Evolutionary conservation across 1,140 invertebrate species (phyloP).

Genomic region (Drosophila sp.): DNA sequence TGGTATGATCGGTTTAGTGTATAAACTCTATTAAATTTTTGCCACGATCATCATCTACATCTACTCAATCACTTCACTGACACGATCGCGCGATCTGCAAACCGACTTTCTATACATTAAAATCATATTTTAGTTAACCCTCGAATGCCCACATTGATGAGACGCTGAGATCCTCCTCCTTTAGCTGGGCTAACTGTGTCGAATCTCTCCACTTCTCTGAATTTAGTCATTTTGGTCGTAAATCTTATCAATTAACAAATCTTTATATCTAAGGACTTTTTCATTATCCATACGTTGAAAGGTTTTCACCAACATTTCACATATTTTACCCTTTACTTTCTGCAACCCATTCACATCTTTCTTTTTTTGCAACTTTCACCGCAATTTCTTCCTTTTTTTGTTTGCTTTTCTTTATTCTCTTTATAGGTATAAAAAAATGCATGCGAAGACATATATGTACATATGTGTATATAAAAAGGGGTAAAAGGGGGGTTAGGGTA

Average conservation of each 20-base stretch:
- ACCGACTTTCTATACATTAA: too few relatives aligned
- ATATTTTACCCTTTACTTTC: conserved; percentile 9
- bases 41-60: too few relatives aligned
- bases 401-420: background rate
- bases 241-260: conserved; percentile 10
- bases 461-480: background rate
- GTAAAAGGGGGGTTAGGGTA: conserved; percentile 31
- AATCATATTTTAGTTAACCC: too few relatives aligned
- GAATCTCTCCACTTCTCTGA: background rate
- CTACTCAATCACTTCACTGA: too few relatives aligned
- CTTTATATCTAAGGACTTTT: background rate
- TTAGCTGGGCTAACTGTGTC: too few relatives aligned
- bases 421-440: background rate
- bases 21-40: too few relatives aligned
- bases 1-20: background rate
- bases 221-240: background rate
- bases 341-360: background rate
- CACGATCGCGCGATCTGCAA: too few relatives aligned
- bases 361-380: conserved; percentile 4
- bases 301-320: background rate
- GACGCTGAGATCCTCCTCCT: background rate
- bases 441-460: background rate
- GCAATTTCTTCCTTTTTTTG: background rate
- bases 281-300: conserved; percentile 1
- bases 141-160: too few relatives aligned